Base-by-base conservation (phyloP, 1,140 invertebrate genomes). In the Littorina saxatilis region DNA sequence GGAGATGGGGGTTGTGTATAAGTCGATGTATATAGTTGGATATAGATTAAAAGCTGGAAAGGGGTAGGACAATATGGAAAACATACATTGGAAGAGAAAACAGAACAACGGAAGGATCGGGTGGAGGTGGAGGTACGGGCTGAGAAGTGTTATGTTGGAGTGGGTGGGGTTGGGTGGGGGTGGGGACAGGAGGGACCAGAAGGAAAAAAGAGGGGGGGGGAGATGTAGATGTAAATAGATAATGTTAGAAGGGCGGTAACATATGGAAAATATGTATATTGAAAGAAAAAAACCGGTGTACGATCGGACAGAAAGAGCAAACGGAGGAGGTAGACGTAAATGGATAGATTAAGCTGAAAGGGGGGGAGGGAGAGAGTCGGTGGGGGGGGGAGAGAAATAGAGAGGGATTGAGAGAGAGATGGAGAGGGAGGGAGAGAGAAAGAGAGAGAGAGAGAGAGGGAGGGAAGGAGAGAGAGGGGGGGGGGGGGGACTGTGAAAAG, bases 381-480 rank as follows among this genome's bases (percentile, higher is more conserved):
- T n/a, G n/a, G n/a, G n/a, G n/a, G n/a, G n/a, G n/a, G n/a, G n/a
- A n/a, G n/a, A n/a, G n/a, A n/a, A n/a, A n/a, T n/a, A n/a, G n/a
- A n/a, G n/a, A n/a, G n/a, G n/a, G n/a, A n/a, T n/a, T n/a, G n/a
- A n/a, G n/a, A n/a, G n/a, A n/a, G n/a, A n/a, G n/a, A n/a, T n/a
- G n/a, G n/a, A n/a, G n/a, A 61, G 55, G 27, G 55, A 61, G 55
- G 27, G 55, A 61, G 55, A 61, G 55, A 61, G 55, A 61, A 27
- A 58, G 7, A 58, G 55, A 61, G 55, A 61, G 55, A 61, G 55
- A 61, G 55, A 61, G 7, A 23, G 55, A 61, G 55, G 27, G 55
- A 61, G 1, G 27, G 55, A 4, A 0, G 2, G 55, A 61, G 23
- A 61, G 3, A 61, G 1, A 61, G 55, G 27, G 1, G 27, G 55